Conservation (phyloP, 1,140 invertebrate species). For the Drosophila takahashii region DNA sequence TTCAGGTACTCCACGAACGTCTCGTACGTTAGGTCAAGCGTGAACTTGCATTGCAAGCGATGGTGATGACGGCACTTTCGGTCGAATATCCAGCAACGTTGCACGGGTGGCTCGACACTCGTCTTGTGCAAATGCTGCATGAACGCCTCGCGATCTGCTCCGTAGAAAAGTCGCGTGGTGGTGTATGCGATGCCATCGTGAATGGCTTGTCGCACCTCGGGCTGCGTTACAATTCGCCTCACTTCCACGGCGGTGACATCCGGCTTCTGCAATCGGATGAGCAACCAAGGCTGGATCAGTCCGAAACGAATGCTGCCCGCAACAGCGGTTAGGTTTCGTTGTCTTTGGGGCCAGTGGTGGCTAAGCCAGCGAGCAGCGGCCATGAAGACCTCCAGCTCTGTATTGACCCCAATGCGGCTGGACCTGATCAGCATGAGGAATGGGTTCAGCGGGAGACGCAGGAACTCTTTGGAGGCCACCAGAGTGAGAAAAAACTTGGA, state of each 20-base stretch:
- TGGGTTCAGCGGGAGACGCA: conserved; percentile 26
- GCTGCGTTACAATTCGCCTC: conserved; percentile 11
- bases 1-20: conserved; percentile 48
- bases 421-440: conserved; percentile 42
- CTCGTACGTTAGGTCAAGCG: conserved; percentile 35
- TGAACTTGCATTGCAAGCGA: conserved; percentile 48
- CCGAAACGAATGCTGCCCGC: conserved; percentile 41
- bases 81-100: conserved; percentile 60
- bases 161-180: conserved; percentile 50
- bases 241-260: conserved; percentile 16
- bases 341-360: conserved; percentile 49
- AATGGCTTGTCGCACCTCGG: conserved; percentile 39
- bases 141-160: conserved; percentile 46
- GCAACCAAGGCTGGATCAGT: conserved; percentile 55
- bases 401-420: conserved; percentile 41
- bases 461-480: conserved; percentile 59
- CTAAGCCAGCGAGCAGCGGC: conserved; percentile 60
- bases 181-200: conserved; percentile 64
- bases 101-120: conserved; percentile 27
- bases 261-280: conserved; percentile 34
- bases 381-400: conserved; percentile 64
- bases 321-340: conserved; percentile 7
- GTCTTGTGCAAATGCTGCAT: conserved; percentile 26
- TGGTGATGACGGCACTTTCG: conserved; percentile 52
- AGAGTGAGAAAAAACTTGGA: conserved; percentile 52